phyloP scores from a whole-genome alignment of 1,140 invertebrate genomes.

The Apis cerana region DNA sequence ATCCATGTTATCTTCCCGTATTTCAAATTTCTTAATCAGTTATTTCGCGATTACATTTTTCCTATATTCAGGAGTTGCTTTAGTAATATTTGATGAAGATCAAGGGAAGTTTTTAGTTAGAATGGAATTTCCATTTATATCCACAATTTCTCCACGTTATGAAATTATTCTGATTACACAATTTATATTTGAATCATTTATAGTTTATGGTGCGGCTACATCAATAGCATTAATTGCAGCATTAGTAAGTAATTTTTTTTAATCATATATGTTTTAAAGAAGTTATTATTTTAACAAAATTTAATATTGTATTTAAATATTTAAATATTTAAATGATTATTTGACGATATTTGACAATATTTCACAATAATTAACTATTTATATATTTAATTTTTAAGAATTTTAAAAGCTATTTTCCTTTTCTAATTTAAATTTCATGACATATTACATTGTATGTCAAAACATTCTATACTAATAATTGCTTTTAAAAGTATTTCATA shows the following conservation, averaged over 20 bases:
- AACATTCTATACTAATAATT: too few species aligned
- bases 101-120: conserved; percentile 13
- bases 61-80: background rate
- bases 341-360: too few species aligned
- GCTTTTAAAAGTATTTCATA: too few species aligned
- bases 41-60: background rate
- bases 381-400: too few species aligned
- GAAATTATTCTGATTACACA: conserved; percentile 20
- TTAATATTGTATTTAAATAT: background rate
- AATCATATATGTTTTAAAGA: background rate
- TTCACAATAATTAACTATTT: too few species aligned
- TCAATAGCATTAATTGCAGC: background rate
- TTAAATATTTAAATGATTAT: background rate
- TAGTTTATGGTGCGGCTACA: background rate
- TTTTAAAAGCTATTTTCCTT: too few species aligned
- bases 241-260: conserved; percentile 1
- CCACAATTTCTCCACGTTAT: conserved; percentile 9
- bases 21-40: conserved; percentile 10
- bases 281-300: background rate
- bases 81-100: background rate
- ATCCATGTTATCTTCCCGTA: background rate
- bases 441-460: too few species aligned
- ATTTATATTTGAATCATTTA: background rate
- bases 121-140: conserved; percentile 26
- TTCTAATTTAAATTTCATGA: too few species aligned